Base-by-base conservation (phyloP, 1,140 invertebrate genomes). In the Drosophila ironensis region DNA sequence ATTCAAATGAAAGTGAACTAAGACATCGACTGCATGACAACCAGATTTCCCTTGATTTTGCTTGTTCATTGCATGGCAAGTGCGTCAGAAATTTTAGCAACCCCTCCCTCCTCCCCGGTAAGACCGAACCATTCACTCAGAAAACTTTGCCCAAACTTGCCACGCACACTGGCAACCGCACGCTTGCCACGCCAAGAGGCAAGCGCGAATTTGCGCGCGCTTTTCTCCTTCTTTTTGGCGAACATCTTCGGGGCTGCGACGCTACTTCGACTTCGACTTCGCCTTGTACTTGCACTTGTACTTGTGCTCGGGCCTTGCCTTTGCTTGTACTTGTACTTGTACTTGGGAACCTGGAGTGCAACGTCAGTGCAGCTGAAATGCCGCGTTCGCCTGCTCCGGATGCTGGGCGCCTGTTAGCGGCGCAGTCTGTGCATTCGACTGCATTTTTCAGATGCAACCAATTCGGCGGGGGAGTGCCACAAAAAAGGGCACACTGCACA, bases 151-250 rank as follows among this genome's bases (percentile, higher is more conserved):
- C 57, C 41, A 82, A 86, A 86, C 57, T 86, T 80, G 57, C 7
- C 50, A 71, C 30, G 54, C 35, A 57, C 41, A 50, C 19, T 48
- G 6, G 19, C 33, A 25, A 27, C 25, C 28, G 30, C n/a, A 53
- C n/a, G 1, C 8, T 3, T 22, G n/a, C n/a, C 22, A 22, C 28
- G 46, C 37, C 41, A 37, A 19, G 22, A 57, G 24, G 35, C 45
- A 33, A 48, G n/a, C 78, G 78, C 69, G 70, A 84, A 86, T 66
- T 84, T 73, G 74, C 80, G 80, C 70, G 78, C 80, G 70, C 71
- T 84, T 84, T 76, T 78, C 66, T 24, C 41, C 19, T 59, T 16
- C 53, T 70, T 64, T 72, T 67, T 63, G 67, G 63, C 73, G 59
- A 71, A 72, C 77, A 78, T 82, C 77, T 82, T 82, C 76, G 77